A percentile compares a stretch with the other conserved stretches of the same genome.
Evolutionary conservation across 2,888 invertebrate species (phyloP).

Genomic region (Agelastica alni): DNA sequence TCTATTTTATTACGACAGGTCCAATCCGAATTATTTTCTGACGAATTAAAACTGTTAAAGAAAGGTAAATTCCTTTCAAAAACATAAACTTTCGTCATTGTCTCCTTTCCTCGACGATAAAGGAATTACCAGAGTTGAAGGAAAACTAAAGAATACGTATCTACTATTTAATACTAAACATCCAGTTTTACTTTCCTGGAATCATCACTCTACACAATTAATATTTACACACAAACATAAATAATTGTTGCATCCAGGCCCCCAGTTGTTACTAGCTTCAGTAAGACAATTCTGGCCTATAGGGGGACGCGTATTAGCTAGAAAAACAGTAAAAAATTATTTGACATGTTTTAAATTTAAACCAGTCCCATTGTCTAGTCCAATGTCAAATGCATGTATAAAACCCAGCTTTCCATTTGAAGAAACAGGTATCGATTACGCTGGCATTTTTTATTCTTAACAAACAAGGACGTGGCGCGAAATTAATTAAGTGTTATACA

Average conservation of each 20-base stretch:
- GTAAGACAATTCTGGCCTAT: slow-evolving; percentile 35
- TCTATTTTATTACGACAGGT: neutral
- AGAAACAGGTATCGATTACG: neutral
- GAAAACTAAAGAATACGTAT: slow-evolving; percentile 24
- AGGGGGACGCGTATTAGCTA: slow-evolving; percentile 29
- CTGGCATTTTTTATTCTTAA: neutral
- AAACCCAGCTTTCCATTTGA: slow-evolving; percentile 4
- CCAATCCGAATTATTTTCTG: neutral
- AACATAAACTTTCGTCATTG: slow-evolving; percentile 10
- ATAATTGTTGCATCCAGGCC: slow-evolving; percentile 31
- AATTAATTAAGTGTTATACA: neutral
- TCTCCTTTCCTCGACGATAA: slow-evolving; percentile 29
- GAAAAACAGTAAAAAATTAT: slow-evolving; percentile 26
- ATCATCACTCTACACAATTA: slow-evolving; percentile 29
- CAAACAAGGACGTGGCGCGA: neutral
- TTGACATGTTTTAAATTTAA: slow-evolving; percentile 33
- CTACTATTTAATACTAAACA: slow-evolving; percentile 26
- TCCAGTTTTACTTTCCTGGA: slow-evolving; percentile 28
- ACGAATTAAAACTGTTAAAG: neutral
- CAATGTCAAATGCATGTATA: slow-evolving; percentile 1
- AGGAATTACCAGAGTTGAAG: slow-evolving; percentile 31
- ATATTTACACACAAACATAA: slow-evolving; percentile 30
- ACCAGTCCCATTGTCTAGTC: slow-evolving; percentile 15
- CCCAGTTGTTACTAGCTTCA: slow-evolving; percentile 26
- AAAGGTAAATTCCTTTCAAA: neutral